Percentiles rank a stretch among this genome's conserved stretches.
Evolutionary conservation across 2,113 vertebrate species (phyloP).

Genomic region (Colinus virginianus): DNA sequence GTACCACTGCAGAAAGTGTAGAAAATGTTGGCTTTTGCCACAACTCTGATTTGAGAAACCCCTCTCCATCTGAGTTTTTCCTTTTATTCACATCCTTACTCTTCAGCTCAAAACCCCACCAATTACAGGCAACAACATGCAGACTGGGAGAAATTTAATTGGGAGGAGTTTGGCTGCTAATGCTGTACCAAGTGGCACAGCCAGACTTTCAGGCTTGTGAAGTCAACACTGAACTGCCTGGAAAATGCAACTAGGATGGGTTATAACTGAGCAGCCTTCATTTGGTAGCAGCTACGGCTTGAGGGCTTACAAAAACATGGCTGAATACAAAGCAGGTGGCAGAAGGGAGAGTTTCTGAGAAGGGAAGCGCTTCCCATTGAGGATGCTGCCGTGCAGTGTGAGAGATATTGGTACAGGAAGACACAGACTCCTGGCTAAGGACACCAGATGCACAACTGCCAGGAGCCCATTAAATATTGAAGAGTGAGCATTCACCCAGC

Average conservation of each 20-base stretch:
- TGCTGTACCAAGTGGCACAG: fast-evolving
- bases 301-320: neutral
- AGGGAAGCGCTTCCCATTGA: neutral
- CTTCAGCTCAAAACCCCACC: neutral
- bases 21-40: neutral
- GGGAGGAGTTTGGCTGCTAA: neutral
- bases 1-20: fast-evolving
- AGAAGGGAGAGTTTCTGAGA: neutral
- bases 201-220: neutral
- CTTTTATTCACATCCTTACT: neutral
- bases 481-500: slow-evolving; percentile 4
- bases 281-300: neutral
- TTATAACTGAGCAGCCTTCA: neutral
- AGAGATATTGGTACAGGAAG: neutral
- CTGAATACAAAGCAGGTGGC: neutral
- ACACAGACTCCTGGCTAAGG: neutral
- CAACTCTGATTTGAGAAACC: neutral
- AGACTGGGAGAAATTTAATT: neutral
- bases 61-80: neutral
- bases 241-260: neutral
- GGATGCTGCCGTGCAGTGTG: fast-evolving
- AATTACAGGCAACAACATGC: neutral
- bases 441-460: slow-evolving; percentile 14
- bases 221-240: neutral
- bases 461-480: slow-evolving; percentile 67